phyloP scores from a whole-genome alignment of 2,797 vertebrate species.

The Garrulus glandarius region DNA sequence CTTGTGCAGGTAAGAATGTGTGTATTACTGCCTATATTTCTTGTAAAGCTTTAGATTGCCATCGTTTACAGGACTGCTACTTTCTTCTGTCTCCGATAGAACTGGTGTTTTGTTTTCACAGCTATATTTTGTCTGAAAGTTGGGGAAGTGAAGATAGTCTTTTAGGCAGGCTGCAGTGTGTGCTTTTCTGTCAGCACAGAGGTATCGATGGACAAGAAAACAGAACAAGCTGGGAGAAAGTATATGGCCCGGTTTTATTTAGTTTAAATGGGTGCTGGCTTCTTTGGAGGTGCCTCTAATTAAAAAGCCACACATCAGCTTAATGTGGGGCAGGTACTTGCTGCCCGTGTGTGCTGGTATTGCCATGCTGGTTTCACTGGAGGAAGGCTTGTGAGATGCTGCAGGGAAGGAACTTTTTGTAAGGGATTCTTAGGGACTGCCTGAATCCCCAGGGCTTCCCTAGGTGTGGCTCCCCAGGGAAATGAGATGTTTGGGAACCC shows the following conservation, averaged over 20 bases:
- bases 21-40: constrained; percentile 19
- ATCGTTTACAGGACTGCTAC: neutral
- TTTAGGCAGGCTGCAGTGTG: neutral
- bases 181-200: neutral
- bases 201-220: neutral
- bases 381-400: neutral
- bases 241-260: neutral
- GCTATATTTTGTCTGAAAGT: constrained; percentile 48
- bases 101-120: constrained; percentile 39
- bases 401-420: neutral
- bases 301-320: neutral
- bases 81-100: constrained; percentile 21
- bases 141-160: neutral
- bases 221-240: neutral
- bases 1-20: constrained; percentile 68
- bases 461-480: neutral
- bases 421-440: neutral
- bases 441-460: neutral
- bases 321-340: neutral
- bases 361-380: neutral
- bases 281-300: neutral
- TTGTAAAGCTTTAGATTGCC: constrained; percentile 25
- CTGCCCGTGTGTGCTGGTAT: neutral
- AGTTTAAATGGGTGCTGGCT: neutral
- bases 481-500: neutral